Base-by-base conservation (phyloP, 2,113 vertebrate genomes). In the Tylochromis polylepis region DNA sequence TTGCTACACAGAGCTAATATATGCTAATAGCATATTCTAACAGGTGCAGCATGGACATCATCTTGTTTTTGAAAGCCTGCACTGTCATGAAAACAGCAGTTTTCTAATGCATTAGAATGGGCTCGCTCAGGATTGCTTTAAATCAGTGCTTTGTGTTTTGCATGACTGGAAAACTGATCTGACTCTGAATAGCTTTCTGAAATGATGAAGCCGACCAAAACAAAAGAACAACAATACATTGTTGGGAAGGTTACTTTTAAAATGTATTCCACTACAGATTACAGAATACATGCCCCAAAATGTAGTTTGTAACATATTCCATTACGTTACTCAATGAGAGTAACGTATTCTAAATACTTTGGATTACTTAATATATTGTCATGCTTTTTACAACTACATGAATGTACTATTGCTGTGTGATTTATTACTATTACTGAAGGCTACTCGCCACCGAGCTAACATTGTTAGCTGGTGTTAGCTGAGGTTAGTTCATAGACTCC, bases 61-160 rank as follows among this genome's bases (percentile, higher is more conserved):
- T 67, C 20, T 85, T 80, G 29, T 88, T 88, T 86, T 89, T 56
- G 58, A 88, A 91, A 87, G 82, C 60, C 58, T 78, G 49, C 20
- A 87, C 91, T 87, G 92, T 92, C 94, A 95, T 94, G 92, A 95
- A 91, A 91, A 95, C 92, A 65, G 85, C 38, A 5, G 65, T 15
- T 79, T 81, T 78, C 57, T 89, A 62, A 15, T 60, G 38, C 77
- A 70, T 65, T 88, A 70, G 67, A 89, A 20, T 11, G 24, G 36
- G 22, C 57, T 85, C 81, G 6, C 22, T 82, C 67, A 11, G 46
- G 55, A 77, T 38, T 20, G 34, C 77, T 87, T 27, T 8, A 53
- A 89, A 79, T 72, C 77, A 15, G 56, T 8, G 14, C 29, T 77
- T 87, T 72, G 29, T 83, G 8, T 78, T 72, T 82, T 82, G 46